These are phyloP conservation scores for Phylloscopus trochiloides DNA, from an alignment of 2,113 vertebrate genomes.

Conservation along the genomic window DNA sequence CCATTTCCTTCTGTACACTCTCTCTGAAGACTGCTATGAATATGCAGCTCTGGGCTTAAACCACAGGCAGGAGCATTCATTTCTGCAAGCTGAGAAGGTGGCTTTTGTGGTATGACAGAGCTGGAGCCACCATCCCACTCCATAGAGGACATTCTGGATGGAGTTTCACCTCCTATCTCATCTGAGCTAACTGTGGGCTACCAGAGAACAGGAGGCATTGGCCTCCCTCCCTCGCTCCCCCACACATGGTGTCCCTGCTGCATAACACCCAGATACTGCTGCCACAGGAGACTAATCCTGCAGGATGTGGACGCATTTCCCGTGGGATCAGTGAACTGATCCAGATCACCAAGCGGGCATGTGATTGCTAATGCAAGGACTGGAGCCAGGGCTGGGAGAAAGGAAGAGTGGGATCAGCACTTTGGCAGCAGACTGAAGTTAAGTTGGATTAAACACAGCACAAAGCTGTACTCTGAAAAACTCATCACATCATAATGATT, in stretches of 20 bases:
- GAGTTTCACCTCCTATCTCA: not conserved
- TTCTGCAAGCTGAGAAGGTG: not conserved
- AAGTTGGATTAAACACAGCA: not conserved
- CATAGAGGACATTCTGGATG: not conserved
- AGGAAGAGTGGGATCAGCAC: conserved; percentile 11
- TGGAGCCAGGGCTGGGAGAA: not conserved
- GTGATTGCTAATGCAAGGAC: not conserved
- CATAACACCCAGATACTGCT: not conserved
- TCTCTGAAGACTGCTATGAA: not conserved
- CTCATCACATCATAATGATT: not conserved
- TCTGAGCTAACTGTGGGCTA: not conserved
- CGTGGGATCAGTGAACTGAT: not conserved
- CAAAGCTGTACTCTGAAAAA: not conserved
- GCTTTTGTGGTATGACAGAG: not conserved
- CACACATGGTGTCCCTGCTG: not conserved
- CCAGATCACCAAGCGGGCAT: not conserved
- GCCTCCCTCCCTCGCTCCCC: not conserved
- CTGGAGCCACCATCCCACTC: not conserved
- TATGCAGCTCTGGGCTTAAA: not conserved
- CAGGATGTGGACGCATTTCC: conserved; percentile 1
- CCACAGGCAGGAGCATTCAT: accelerated
- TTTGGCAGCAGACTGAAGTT: not conserved
- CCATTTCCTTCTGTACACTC: not conserved
- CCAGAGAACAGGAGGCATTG: not conserved
- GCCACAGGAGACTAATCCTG: not conserved